These are phyloP conservation scores for Ganaspis brasiliensis DNA, from an alignment of 2,888 invertebrate species.

Conservation along the genomic window DNA sequence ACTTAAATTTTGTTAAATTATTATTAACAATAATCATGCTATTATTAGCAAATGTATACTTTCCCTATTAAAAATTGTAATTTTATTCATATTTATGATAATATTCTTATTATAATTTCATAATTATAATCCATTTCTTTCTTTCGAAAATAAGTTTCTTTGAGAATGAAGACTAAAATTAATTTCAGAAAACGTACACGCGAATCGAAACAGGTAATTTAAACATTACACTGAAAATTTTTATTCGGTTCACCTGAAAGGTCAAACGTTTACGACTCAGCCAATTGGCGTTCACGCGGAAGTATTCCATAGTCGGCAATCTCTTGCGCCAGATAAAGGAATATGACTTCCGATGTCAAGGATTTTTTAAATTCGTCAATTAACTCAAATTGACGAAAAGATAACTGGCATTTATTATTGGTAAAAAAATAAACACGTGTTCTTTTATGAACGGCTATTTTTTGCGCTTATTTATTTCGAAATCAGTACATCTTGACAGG, in stretches of 20 bases:
- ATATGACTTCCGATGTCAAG: constrained; percentile 40
- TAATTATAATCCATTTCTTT: not conserved
- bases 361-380: constrained; percentile 29
- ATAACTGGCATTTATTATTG: not conserved
- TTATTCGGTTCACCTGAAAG: constrained; percentile 32
- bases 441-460: not conserved
- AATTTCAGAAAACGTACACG: constrained; percentile 34
- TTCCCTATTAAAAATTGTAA: too few species aligned
- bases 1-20: too few species aligned
- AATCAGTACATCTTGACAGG: not conserved
- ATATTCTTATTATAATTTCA: too few species aligned
- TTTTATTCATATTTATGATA: too few species aligned
- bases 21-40: too few species aligned
- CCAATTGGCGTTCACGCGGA: constrained; percentile 41
- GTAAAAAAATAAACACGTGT: not conserved
- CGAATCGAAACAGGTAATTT: constrained; percentile 39
- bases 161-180: constrained; percentile 18
- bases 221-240: constrained; percentile 35
- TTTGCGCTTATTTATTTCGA: constrained; percentile 6
- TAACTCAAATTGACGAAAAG: constrained; percentile 19
- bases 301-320: constrained; percentile 28
- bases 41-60: too few species aligned
- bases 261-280: constrained; percentile 41
- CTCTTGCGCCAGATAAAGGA: constrained; percentile 24
- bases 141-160: not conserved